Evolutionary conservation across 1,140 invertebrate genomes (phyloP).

Genomic region (Drosophila tristis): DNA sequence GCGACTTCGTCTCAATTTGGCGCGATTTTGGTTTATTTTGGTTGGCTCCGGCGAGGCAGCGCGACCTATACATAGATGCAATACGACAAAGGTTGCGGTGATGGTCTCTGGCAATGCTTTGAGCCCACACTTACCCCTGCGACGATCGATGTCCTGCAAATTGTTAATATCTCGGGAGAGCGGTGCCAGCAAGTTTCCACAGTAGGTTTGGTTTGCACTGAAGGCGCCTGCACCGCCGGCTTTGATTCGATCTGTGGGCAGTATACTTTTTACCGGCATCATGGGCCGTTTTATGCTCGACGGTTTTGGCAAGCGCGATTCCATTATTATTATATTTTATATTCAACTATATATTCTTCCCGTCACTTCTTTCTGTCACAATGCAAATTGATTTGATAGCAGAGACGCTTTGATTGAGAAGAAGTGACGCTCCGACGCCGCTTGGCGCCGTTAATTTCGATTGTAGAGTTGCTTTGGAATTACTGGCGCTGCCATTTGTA

Average conservation of each 20-base stretch:
- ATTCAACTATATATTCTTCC: not conserved
- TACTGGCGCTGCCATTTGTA: constrained; percentile 1
- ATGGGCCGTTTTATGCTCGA: constrained; percentile 54
- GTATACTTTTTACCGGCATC: constrained; percentile 47
- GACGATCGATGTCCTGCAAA: constrained; percentile 38
- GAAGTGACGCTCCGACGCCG: constrained; percentile 42
- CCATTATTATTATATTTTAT: constrained; percentile 44
- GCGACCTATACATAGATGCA: constrained; percentile 30
- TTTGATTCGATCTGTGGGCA: constrained; percentile 74
- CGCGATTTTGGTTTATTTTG: constrained; percentile 25
- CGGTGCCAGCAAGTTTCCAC: constrained; percentile 35
- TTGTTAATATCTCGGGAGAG: constrained; percentile 65
- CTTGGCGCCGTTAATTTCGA: constrained; percentile 73
- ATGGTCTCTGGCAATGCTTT: not conserved
- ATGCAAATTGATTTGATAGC: constrained; percentile 5
- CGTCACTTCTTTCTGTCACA: not conserved
- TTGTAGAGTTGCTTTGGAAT: constrained; percentile 37
- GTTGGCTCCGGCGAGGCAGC: constrained; percentile 66
- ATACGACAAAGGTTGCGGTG: not conserved
- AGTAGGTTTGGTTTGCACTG: constrained; percentile 37
- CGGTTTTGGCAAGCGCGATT: constrained; percentile 76
- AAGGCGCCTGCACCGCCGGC: constrained; percentile 20
- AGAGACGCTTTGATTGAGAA: constrained; percentile 4
- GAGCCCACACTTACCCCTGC: constrained; percentile 32
- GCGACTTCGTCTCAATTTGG: constrained; percentile 71